A percentile compares a stretch with the other conserved stretches of the same genome.
phyloP scores from a whole-genome alignment of 2,797 vertebrate species.

The Vespertilio murinus region DNA sequence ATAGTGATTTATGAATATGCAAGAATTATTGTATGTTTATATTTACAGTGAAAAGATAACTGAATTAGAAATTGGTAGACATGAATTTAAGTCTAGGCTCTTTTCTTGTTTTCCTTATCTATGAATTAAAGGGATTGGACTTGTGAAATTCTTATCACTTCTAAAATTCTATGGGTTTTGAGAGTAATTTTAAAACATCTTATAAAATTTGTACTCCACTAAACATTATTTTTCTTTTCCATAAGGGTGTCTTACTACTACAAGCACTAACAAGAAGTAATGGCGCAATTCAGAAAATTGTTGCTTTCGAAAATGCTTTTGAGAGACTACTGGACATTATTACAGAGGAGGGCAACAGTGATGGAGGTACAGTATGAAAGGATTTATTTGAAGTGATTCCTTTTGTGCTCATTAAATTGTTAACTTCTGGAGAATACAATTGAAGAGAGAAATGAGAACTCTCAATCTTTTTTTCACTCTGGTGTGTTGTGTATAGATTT shows the following conservation, averaged over 20 bases:
- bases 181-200: conserved; percentile 14
- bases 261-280: conserved; percentile 98
- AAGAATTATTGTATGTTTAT: not conserved
- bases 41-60: not conserved
- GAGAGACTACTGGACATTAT: conserved; percentile 97
- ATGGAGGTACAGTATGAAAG: conserved; percentile 89
- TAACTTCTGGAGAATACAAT: not conserved
- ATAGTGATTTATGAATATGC: not conserved
- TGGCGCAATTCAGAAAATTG: conserved; percentile 99
- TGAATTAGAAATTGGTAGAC: not conserved
- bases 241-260: conserved; percentile 93
- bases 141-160: conserved; percentile 15
- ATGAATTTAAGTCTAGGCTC: not conserved
- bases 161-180: not conserved
- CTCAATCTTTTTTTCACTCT: not conserved
- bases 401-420: not conserved
- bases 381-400: not conserved
- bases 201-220: not conserved
- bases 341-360: conserved; percentile 96
- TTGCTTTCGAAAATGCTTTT: conserved; percentile 98
- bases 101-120: not conserved
- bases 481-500: not conserved
- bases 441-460: not conserved
- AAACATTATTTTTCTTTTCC: conserved; percentile 27
- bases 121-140: not conserved